phyloP scores from a whole-genome alignment of 92 coral and sea anemone genomes.

The Epizoanthus illoricatus region DNA sequence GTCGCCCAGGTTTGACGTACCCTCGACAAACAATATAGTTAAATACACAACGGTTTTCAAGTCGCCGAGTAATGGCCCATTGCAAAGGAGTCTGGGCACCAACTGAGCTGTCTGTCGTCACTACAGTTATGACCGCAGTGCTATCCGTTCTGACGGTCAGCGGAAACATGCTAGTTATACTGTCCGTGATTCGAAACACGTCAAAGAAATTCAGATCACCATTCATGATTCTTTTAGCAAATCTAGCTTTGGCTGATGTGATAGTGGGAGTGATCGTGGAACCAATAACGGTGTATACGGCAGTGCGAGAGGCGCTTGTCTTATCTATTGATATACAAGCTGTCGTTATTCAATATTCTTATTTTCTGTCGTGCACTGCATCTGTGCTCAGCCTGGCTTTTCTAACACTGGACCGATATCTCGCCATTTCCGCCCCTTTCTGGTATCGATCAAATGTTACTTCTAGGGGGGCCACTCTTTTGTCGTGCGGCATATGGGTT shows the following conservation, averaged over 20 bases:
- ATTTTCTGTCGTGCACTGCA: slow-evolving; percentile 49
- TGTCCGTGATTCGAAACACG: neutral
- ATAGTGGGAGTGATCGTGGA: neutral
- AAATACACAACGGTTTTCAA: too few relatives aligned
- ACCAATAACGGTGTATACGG: neutral
- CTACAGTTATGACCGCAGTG: neutral
- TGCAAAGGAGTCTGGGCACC: slow-evolving; percentile 8
- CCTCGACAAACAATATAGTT: too few relatives aligned
- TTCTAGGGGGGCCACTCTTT: slow-evolving; percentile 5
- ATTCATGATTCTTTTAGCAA: neutral
- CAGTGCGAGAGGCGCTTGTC: neutral
- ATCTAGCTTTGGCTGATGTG: slow-evolving; percentile 4
- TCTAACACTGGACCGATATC: slow-evolving; percentile 38
- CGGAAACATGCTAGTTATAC: neutral
- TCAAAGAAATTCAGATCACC: neutral
- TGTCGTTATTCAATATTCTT: slow-evolving; percentile 17
- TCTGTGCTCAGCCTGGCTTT: slow-evolving; percentile 40
- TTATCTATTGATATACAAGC: neutral
- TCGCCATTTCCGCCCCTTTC: slow-evolving; percentile 35
- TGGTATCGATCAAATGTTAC: slow-evolving; percentile 40
- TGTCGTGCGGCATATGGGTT: slow-evolving; percentile 24
- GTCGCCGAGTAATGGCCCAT: neutral
- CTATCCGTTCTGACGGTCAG: neutral
- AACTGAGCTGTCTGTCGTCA: neutral
- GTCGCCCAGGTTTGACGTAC: too few relatives aligned